These are phyloP conservation scores for Pseudorectes ferrugineus DNA, from an alignment of 2,113 vertebrate species.

Conservation along the genomic window DNA sequence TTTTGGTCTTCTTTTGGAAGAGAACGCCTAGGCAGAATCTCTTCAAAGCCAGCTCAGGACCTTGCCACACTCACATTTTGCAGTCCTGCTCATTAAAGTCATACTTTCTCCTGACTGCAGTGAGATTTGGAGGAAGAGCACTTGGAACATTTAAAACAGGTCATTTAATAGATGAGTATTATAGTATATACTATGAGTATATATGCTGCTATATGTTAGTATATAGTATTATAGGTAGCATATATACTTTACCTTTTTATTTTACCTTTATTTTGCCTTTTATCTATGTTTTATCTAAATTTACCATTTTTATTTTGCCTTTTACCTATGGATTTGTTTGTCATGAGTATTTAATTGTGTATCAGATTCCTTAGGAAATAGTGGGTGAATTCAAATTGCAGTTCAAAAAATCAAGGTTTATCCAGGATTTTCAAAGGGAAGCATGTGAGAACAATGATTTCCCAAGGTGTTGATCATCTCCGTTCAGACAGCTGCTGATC, in stretches of 20 bases:
- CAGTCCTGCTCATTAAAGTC: background rate
- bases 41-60: background rate
- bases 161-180: background rate
- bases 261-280: background rate
- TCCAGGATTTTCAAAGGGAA: background rate
- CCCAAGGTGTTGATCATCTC: background rate
- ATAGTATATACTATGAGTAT: background rate
- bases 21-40: background rate
- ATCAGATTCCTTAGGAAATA: background rate
- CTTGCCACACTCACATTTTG: background rate
- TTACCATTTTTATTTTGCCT: background rate
- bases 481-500: background rate
- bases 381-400: background rate
- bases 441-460: background rate
- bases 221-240: background rate
- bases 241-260: background rate
- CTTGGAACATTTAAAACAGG: background rate
- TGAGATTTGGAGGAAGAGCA: background rate
- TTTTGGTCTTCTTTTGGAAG: background rate
- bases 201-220: background rate
- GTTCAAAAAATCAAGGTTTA: background rate
- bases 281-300: background rate
- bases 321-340: background rate
- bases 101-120: background rate
- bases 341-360: background rate